These are phyloP conservation scores for Tadarida brasiliensis DNA, from an alignment of 2,797 vertebrate species.

Conservation along the genomic window DNA sequence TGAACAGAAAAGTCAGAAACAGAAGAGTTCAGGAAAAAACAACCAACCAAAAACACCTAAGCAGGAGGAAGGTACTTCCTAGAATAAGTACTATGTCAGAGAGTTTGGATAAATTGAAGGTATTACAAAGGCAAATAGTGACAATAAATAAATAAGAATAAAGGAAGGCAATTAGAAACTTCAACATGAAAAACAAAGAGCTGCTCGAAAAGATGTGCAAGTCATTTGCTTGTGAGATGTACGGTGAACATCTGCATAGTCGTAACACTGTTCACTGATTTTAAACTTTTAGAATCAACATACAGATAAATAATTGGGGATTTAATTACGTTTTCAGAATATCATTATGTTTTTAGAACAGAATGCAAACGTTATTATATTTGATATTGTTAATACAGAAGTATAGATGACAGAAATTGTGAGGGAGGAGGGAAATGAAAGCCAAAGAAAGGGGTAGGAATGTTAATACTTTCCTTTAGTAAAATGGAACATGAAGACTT, in stretches of 20 bases:
- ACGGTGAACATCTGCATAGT: neutral
- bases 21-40: neutral
- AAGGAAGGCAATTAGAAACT: neutral
- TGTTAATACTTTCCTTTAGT: neutral
- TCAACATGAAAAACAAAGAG: neutral
- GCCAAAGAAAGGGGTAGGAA: neutral
- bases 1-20: neutral
- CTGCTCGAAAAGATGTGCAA: neutral
- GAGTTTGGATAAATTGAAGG: neutral
- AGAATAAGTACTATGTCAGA: neutral
- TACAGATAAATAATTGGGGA: neutral
- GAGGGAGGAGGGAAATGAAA: neutral
- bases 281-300: neutral
- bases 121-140: neutral
- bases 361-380: neutral
- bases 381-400: neutral
- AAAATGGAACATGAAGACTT: neutral
- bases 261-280: neutral
- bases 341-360: conserved; percentile 1
- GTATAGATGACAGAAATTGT: neutral
- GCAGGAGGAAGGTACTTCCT: neutral
- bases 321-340: conserved; percentile 29
- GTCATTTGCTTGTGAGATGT: neutral
- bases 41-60: neutral
- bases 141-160: neutral